A percentile compares a stretch with the other conserved stretches of the same genome.
Evolutionary conservation across 1,140 invertebrate genomes (phyloP).

Genomic region (Cherax destructor): DNA sequence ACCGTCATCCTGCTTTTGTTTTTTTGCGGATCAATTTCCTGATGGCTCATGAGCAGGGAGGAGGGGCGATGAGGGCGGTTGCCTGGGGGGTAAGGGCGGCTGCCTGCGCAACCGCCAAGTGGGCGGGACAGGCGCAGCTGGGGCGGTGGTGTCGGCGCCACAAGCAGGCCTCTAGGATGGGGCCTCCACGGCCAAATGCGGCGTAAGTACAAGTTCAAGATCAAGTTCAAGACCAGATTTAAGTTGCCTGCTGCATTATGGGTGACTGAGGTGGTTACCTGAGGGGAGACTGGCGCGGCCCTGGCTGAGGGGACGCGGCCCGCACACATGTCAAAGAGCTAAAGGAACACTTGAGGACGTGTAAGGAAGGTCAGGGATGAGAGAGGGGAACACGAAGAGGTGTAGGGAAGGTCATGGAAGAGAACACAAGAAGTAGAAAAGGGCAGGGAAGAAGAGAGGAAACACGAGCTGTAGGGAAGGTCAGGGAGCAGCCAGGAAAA

Average conservation of each 20-base stretch:
- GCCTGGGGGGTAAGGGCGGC: not conserved
- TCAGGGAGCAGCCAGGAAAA: not conserved
- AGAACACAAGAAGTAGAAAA: not conserved
- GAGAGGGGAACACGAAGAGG: not conserved
- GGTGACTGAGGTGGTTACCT: constrained; percentile 1
- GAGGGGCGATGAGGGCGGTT: not conserved
- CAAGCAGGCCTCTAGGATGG: not conserved
- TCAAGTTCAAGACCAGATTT: constrained; percentile 46
- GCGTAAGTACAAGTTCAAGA: constrained; percentile 41
- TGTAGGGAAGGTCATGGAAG: not conserved
- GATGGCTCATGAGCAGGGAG: not conserved
- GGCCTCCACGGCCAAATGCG: constrained; percentile 16
- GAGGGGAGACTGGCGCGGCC: constrained; percentile 14
- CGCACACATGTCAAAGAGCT: not conserved
- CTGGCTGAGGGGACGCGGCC: too few relatives aligned
- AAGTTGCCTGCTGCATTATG: constrained; percentile 30
- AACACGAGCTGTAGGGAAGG: not conserved
- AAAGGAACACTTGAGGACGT: not conserved
- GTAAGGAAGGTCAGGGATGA: not conserved
- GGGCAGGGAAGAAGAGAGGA: not conserved
- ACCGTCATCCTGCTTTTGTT: constrained; percentile 21
- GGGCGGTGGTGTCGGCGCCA: not conserved
- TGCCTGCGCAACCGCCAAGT: too few relatives aligned
- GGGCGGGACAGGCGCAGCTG: not conserved
- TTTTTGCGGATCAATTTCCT: constrained; percentile 25